phyloP scores from a whole-genome alignment of 2,113 vertebrate genomes.

The Nicator chloris region DNA sequence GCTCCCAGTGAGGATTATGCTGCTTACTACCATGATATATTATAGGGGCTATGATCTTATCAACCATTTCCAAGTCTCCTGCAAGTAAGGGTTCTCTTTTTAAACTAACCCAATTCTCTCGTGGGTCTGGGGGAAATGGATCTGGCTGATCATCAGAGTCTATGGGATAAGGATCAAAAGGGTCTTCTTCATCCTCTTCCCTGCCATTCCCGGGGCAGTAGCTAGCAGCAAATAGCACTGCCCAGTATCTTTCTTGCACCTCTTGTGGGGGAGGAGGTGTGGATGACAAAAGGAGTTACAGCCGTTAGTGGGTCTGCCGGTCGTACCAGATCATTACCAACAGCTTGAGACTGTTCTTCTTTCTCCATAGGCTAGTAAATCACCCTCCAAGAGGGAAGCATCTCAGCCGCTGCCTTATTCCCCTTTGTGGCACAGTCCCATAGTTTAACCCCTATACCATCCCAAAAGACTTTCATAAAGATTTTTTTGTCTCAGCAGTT shows the following conservation, averaged over 20 bases:
- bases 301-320: neutral
- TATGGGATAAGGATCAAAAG: neutral
- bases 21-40: neutral
- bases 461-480: neutral
- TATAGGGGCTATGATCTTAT: neutral
- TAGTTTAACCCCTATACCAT: neutral
- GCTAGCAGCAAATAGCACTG: neutral
- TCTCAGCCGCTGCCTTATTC: neutral
- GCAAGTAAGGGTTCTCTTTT: neutral
- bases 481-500: neutral
- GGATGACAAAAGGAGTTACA: neutral
- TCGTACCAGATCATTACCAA: neutral
- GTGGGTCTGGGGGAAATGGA: neutral
- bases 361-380: neutral
- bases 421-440: neutral
- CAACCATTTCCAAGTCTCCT: neutral
- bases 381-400: neutral
- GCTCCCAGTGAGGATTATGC: neutral
- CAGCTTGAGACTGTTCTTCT: neutral
- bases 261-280: neutral
- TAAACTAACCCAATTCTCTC: neutral
- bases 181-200: neutral
- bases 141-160: neutral
- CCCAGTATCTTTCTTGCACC: neutral
- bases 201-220: neutral